These are phyloP conservation scores for Pterostichus niger DNA, from an alignment of 2,888 invertebrate species.

Conservation along the genomic window DNA sequence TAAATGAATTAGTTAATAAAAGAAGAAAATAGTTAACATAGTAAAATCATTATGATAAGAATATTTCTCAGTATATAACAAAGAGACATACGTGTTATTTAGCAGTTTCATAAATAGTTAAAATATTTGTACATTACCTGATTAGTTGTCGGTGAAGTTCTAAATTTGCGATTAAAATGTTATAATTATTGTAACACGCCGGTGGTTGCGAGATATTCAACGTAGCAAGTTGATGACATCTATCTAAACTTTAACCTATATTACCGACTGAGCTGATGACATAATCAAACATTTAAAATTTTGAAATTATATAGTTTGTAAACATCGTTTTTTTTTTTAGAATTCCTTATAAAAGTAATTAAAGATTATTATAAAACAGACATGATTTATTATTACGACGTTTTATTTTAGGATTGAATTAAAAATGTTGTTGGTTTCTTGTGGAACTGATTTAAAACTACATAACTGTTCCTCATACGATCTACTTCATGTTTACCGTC, in stretches of 20 bases:
- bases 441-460: conserved; percentile 80
- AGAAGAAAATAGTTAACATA: neutral
- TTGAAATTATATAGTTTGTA: conserved; percentile 32
- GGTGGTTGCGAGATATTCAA: conserved; percentile 1
- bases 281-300: conserved; percentile 33
- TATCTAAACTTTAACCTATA: neutral
- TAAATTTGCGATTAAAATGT: neutral
- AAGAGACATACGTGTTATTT: neutral
- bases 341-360: neutral
- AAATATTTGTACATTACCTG: conserved; percentile 22
- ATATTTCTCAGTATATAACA: neutral
- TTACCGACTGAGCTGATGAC: conserved; percentile 16
- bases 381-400: no score
- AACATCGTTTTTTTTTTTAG: neutral
- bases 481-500: conserved; percentile 78
- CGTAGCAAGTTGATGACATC: conserved; percentile 14
- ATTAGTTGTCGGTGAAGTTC: neutral
- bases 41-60: neutral
- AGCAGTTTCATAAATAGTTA: neutral
- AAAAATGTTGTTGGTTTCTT: conserved; percentile 78
- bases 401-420: conserved; percentile 15
- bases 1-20: no score
- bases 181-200: neutral
- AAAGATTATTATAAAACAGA: neutral
- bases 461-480: conserved; percentile 80